Percentiles rank a stretch among this genome's conserved stretches.
Evolutionary conservation across 2,888 invertebrate genomes (phyloP).

Genomic region (Imbricaverruca yamaguchii): DNA sequence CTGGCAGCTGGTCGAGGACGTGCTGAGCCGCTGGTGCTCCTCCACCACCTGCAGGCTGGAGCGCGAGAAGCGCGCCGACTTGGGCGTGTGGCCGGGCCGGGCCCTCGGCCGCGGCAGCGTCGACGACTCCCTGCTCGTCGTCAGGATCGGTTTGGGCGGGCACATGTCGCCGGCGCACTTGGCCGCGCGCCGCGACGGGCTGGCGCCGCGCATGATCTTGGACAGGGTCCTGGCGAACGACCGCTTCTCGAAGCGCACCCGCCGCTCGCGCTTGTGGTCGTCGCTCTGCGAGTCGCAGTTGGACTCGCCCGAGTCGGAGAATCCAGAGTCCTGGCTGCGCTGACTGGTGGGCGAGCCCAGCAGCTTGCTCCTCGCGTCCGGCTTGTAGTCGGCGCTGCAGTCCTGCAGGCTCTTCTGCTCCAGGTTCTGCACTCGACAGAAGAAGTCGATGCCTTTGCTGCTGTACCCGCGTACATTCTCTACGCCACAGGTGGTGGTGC

Average conservation of each 20-base stretch:
- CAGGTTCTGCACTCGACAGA: slow-evolving; percentile 8
- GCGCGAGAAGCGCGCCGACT: neutral
- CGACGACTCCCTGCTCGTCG: neutral
- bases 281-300: slow-evolving; percentile 31
- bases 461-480: slow-evolving; percentile 8
- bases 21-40: neutral
- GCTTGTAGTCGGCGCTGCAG: neutral
- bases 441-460: slow-evolving; percentile 7
- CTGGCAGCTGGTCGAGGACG: neutral
- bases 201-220: neutral
- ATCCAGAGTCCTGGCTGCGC: slow-evolving; percentile 33
- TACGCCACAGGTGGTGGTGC: slow-evolving; percentile 7
- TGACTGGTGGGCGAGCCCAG: slow-evolving; percentile 30
- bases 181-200: neutral
- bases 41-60: slow-evolving; percentile 2
- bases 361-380: neutral
- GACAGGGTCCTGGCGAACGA: slow-evolving; percentile 3
- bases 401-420: neutral
- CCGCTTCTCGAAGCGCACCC: slow-evolving; percentile 29
- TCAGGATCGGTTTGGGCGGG: neutral
- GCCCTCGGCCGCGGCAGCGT: neutral
- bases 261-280: slow-evolving; percentile 27
- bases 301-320: slow-evolving; percentile 33
- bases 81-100: slow-evolving; percentile 8
- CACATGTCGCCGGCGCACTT: neutral